Conservation (phyloP, 2,888 invertebrate genomes). For the Polydrusus tereticollis region DNA sequence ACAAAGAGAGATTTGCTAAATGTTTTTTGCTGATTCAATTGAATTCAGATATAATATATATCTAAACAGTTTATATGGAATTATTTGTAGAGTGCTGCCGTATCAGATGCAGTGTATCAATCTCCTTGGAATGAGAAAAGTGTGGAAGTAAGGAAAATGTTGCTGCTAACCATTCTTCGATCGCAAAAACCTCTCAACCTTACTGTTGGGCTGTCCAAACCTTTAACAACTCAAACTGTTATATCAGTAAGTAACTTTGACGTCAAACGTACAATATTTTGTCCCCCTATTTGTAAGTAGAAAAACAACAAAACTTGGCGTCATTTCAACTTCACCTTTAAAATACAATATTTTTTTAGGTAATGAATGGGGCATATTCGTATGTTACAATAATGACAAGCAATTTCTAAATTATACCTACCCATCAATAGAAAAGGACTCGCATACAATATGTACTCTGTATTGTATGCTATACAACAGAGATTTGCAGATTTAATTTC, state of each 20-base stretch:
- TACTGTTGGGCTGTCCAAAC: slow-evolving; percentile 20
- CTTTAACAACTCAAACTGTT: slow-evolving; percentile 9
- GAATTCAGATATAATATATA: no score
- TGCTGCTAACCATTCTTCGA: slow-evolving; percentile 1
- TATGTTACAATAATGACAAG: slow-evolving; percentile 17
- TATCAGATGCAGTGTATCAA: slow-evolving; percentile 25
- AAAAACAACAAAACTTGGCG: no score
- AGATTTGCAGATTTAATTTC: no score
- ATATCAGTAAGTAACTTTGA: slow-evolving; percentile 18
- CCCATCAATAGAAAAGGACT: no score
- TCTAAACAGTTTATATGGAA: not conserved
- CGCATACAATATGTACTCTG: no score
- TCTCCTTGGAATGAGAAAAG: not conserved
- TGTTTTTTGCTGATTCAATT: no score
- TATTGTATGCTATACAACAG: no score
- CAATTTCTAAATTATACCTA: not conserved
- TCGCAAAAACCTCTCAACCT: slow-evolving; percentile 14
- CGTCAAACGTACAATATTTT: no score
- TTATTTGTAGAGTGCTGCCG: slow-evolving; percentile 13
- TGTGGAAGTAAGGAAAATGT: slow-evolving; percentile 2
- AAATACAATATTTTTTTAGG: not conserved
- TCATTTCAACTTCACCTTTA: no score
- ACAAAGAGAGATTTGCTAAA: no score
- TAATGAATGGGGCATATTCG: slow-evolving; percentile 12
- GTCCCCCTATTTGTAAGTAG: no score